These are phyloP conservation scores for Cosmia pyralina DNA, from an alignment of 2,888 invertebrate genomes.

Conservation along the genomic window DNA sequence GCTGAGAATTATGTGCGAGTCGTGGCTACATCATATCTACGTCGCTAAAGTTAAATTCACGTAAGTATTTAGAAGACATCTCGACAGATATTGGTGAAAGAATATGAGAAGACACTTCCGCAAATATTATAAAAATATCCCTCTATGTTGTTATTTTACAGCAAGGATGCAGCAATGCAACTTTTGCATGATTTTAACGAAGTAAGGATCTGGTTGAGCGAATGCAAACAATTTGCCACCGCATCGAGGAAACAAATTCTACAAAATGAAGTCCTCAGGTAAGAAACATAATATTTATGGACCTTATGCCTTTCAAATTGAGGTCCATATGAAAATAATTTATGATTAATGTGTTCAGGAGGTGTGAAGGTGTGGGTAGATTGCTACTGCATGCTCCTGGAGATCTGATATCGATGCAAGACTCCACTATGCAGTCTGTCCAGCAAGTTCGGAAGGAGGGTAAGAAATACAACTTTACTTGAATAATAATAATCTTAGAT, in stretches of 20 bases:
- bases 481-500: too few relatives aligned
- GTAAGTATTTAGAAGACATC: constrained; percentile 69
- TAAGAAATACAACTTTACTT: constrained; percentile 50
- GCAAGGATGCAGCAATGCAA: constrained; percentile 93
- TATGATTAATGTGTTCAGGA: constrained; percentile 76
- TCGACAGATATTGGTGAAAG: too few relatives aligned
- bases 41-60: constrained; percentile 95
- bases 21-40: constrained; percentile 96
- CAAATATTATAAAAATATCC: too few relatives aligned
- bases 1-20: constrained; percentile 95
- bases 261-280: constrained; percentile 85
- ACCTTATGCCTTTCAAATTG: not conserved
- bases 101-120: too few relatives aligned
- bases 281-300: not conserved
- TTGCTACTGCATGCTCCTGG: constrained; percentile 95
- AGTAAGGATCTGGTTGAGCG: constrained; percentile 93
- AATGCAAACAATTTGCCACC: constrained; percentile 89
- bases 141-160: constrained; percentile 54
- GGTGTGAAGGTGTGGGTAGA: constrained; percentile 96
- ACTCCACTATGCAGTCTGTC: constrained; percentile 84
- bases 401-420: constrained; percentile 94
- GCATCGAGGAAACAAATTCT: constrained; percentile 88
- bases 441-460: constrained; percentile 84
- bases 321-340: not conserved
- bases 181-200: constrained; percentile 95